Percentiles rank a stretch among this genome's conserved stretches.
Evolutionary conservation across 2,797 vertebrate genomes (phyloP).

Genomic region (Coilia nasus): DNA sequence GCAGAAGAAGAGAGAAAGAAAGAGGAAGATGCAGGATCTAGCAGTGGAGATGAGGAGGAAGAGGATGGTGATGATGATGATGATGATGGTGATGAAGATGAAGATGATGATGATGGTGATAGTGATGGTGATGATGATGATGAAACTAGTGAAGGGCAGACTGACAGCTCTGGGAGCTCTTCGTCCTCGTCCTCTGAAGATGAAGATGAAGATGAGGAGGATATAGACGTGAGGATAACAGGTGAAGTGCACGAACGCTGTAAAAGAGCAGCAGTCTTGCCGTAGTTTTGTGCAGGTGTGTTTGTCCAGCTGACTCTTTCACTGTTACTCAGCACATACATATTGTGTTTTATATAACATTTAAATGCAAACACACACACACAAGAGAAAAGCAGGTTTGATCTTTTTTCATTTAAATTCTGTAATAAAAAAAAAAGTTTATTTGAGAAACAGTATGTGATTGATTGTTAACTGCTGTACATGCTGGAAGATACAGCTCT

Average conservation of each 20-base stretch:
- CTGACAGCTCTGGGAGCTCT: slow-evolving; percentile 55
- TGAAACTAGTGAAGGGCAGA: slow-evolving; percentile 53
- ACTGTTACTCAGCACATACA: not conserved
- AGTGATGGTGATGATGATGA: slow-evolving; percentile 41
- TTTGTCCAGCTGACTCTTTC: not conserved
- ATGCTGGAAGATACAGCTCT: not conserved
- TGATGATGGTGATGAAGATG: slow-evolving; percentile 28
- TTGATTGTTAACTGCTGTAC: not conserved
- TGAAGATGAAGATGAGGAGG: slow-evolving; percentile 33
- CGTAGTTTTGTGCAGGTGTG: not conserved
- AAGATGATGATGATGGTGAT: slow-evolving; percentile 44
- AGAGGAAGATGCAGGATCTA: slow-evolving; percentile 19
- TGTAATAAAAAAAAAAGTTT: not conserved
- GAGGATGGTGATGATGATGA: slow-evolving; percentile 52
- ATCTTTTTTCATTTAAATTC: not conserved
- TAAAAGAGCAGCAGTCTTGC: slow-evolving; percentile 21
- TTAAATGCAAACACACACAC: not conserved
- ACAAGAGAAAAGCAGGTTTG: not conserved
- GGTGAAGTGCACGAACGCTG: slow-evolving; percentile 34
- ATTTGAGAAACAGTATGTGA: not conserved
- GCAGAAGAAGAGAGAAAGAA: slow-evolving; percentile 31
- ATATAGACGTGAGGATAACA: slow-evolving; percentile 25
- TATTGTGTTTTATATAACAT: not conserved
- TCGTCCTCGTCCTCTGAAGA: slow-evolving; percentile 52
- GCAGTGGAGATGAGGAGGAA: slow-evolving; percentile 44